These are phyloP conservation scores for Cotesia typhae DNA, from an alignment of 1,140 invertebrate species.

Conservation along the genomic window DNA sequence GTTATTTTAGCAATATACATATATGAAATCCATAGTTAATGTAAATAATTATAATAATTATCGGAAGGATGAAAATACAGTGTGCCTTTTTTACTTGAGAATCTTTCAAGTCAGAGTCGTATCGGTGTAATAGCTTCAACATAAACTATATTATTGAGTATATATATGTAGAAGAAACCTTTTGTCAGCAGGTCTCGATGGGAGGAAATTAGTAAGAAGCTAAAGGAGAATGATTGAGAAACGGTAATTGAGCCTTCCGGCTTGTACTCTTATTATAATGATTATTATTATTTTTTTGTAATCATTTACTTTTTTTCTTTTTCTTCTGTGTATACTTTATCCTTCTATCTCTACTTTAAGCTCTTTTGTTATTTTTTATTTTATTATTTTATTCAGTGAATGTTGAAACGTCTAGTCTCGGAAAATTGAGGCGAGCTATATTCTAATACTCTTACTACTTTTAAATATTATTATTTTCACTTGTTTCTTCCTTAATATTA, in stretches of 20 bases:
- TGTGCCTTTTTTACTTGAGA: constrained; percentile 45
- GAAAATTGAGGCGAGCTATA: constrained; percentile 40
- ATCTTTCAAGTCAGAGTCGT: constrained; percentile 38
- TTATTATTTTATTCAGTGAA: constrained; percentile 9
- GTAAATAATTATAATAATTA: constrained; percentile 54
- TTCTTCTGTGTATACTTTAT: not conserved
- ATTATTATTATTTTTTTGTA: constrained; percentile 6
- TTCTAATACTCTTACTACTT: constrained; percentile 39
- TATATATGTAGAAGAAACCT: constrained; percentile 30
- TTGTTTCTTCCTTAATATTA: not conserved
- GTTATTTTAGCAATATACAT: too few species aligned
- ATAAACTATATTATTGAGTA: too few species aligned
- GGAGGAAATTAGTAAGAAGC: constrained; percentile 51
- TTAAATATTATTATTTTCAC: constrained; percentile 27
- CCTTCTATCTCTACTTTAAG: constrained; percentile 15
- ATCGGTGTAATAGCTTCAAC: constrained; percentile 46
- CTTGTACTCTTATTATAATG: constrained; percentile 38
- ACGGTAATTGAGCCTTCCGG: constrained; percentile 55
- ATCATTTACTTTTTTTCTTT: constrained; percentile 10
- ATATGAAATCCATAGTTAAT: constrained; percentile 18
- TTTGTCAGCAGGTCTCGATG: constrained; percentile 42
- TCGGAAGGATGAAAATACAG: constrained; percentile 53
- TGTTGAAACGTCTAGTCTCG: constrained; percentile 36
- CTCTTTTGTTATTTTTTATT: constrained; percentile 35
- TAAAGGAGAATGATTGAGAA: constrained; percentile 40